Evolutionary conservation across 2,888 invertebrate species (phyloP).

Genomic region (Stenodera caucasica): DNA sequence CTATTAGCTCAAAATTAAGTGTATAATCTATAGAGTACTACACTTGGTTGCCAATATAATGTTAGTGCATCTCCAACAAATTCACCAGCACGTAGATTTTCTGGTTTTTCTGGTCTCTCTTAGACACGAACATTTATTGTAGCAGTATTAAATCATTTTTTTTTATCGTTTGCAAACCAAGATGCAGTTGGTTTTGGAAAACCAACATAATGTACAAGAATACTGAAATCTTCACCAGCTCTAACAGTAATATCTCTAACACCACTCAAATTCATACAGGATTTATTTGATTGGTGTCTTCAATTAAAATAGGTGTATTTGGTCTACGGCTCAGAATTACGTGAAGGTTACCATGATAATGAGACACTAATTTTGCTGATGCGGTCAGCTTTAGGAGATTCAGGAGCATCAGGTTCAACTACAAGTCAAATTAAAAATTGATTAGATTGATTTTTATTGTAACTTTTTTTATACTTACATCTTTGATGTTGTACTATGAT

Average conservation of each 20-base stretch:
- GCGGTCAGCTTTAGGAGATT: slow-evolving; percentile 87
- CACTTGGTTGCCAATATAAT: slow-evolving; percentile 92
- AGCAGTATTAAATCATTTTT: slow-evolving; percentile 94
- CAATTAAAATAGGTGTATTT: slow-evolving; percentile 76
- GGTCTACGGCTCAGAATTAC: slow-evolving; percentile 83
- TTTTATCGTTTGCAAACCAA: slow-evolving; percentile 88
- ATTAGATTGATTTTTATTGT: neutral
- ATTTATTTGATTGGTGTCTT: slow-evolving; percentile 95
- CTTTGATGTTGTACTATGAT: slow-evolving; percentile 86
- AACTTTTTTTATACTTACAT: slow-evolving; percentile 56
- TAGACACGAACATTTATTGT: slow-evolving; percentile 93
- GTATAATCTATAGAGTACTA: too few relatives aligned
- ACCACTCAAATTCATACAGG: slow-evolving; percentile 90
- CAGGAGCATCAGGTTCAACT: slow-evolving; percentile 85
- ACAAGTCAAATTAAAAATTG: slow-evolving; percentile 20
- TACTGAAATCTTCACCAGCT: slow-evolving; percentile 97
- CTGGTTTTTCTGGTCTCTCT: slow-evolving; percentile 88
- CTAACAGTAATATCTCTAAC: slow-evolving; percentile 95
- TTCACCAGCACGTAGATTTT: slow-evolving; percentile 90
- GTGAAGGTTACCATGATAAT: slow-evolving; percentile 86
- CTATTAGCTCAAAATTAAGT: too few relatives aligned
- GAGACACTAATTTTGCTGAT: slow-evolving; percentile 90
- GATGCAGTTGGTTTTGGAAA: slow-evolving; percentile 94
- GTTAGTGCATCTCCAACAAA: slow-evolving; percentile 95
- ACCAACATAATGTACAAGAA: slow-evolving; percentile 93